Conservation (phyloP, 2,797 vertebrate genomes). For the Podarcis lilfordi region DNA sequence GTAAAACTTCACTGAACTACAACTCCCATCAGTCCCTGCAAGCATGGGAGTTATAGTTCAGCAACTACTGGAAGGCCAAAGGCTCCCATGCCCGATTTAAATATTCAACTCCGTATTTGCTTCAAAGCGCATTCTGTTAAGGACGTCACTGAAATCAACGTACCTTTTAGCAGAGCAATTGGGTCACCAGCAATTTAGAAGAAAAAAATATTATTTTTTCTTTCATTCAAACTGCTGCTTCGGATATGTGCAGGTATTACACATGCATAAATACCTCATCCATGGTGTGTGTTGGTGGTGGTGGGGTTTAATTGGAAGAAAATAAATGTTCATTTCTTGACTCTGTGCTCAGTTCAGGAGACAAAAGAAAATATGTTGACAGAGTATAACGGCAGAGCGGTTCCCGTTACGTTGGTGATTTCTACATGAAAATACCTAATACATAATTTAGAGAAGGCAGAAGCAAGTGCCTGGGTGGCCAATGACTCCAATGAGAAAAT, state of each 20-base stretch:
- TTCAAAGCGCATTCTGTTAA: background rate
- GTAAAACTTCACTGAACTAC: too few species aligned
- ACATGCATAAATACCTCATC: conserved; percentile 56
- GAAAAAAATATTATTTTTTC: conserved; percentile 27
- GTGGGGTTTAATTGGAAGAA: background rate
- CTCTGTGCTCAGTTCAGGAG: too few species aligned
- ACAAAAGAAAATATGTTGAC: conserved; percentile 38
- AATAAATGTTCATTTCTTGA: conserved; percentile 1
- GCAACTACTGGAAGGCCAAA: too few species aligned
- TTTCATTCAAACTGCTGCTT: conserved; percentile 35
- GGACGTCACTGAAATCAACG: background rate
- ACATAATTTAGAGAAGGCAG: conserved; percentile 70
- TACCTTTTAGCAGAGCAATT: background rate
- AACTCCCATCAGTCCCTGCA: too few species aligned
- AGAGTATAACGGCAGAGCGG: conserved; percentile 60
- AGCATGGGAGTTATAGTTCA: too few species aligned
- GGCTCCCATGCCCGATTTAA: too few species aligned
- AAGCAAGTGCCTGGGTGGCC: conserved; percentile 62
- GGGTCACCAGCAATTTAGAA: background rate
- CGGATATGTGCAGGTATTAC: conserved; percentile 18
- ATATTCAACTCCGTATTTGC: background rate
- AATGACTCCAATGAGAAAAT: conserved; percentile 68
- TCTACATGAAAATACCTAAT: conserved; percentile 63
- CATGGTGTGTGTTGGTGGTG: conserved; percentile 20
- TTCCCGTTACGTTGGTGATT: conserved; percentile 67